Conservation (phyloP, 2,113 vertebrate genomes). For the Oceanodroma tethys region DNA sequence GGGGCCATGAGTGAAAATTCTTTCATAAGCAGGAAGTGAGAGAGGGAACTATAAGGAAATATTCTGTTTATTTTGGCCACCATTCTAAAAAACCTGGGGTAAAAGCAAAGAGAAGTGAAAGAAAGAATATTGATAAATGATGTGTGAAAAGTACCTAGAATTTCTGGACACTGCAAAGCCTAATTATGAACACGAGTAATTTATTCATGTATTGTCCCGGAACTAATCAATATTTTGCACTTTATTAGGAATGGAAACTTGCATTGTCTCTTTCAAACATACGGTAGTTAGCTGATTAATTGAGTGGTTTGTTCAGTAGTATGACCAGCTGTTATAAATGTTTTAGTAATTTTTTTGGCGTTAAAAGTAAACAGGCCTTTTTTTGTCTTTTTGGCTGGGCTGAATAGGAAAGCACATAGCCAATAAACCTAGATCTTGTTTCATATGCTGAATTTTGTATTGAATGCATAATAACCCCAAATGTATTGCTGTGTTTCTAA, state of each 20-base stretch:
- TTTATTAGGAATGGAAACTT: conserved; percentile 38
- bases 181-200: not conserved
- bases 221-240: conserved; percentile 49
- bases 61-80: conserved; percentile 60
- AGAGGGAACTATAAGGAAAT: conserved; percentile 52
- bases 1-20: conserved; percentile 62
- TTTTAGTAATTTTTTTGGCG: conserved; percentile 29
- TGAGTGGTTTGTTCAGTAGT: conserved; percentile 44
- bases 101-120: conserved; percentile 38
- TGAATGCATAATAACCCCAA: not conserved
- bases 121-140: conserved; percentile 43
- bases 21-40: conserved; percentile 67
- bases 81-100: conserved; percentile 9
- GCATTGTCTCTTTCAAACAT: conserved; percentile 14
- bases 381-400: not conserved
- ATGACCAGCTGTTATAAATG: conserved; percentile 39
- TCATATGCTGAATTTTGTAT: conserved; percentile 24
- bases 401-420: not conserved
- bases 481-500: not conserved
- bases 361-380: not conserved
- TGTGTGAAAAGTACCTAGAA: conserved; percentile 25
- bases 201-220: conserved; percentile 9
- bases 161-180: not conserved
- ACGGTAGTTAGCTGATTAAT: conserved; percentile 59
- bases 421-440: conserved; percentile 12